Evolutionary conservation across 2,113 vertebrate species (phyloP).

Genomic region (Megalops atlanticus): DNA sequence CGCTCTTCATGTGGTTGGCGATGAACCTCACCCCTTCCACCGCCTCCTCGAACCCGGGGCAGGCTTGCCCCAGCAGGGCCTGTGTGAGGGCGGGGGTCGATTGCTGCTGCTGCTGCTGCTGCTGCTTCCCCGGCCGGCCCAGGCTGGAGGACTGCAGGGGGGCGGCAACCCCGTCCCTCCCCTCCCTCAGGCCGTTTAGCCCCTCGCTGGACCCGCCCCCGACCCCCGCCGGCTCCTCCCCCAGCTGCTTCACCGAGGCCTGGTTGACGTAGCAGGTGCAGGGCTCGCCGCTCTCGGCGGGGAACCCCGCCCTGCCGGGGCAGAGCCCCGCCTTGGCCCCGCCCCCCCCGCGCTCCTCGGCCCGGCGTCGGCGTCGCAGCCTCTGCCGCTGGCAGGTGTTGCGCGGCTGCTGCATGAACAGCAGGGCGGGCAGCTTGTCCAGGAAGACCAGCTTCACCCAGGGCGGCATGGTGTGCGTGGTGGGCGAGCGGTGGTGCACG

Average conservation of each 20-base stretch:
- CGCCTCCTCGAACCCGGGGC: slow-evolving; percentile 66
- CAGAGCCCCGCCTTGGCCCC: not conserved
- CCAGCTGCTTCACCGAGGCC: slow-evolving; percentile 48
- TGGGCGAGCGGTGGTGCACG: slow-evolving; percentile 77
- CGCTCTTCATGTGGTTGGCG: slow-evolving; percentile 74
- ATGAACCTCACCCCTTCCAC: slow-evolving; percentile 78
- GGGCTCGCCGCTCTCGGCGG: not conserved
- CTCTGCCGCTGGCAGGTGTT: slow-evolving; percentile 71
- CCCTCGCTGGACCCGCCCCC: not conserved
- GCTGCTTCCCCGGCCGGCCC: not conserved
- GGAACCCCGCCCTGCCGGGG: not conserved
- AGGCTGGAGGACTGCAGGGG: not conserved
- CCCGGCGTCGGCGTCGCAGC: slow-evolving; percentile 62
- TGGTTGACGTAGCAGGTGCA: slow-evolving; percentile 71
- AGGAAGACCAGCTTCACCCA: slow-evolving; percentile 78
- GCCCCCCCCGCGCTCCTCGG: slow-evolving; percentile 46
- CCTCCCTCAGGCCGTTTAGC: slow-evolving; percentile 51
- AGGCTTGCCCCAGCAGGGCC: slow-evolving; percentile 2
- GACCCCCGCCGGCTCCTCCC: slow-evolving; percentile 15
- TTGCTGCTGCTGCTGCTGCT: not conserved
- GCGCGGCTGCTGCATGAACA: slow-evolving; percentile 76
- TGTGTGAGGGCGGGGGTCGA: slow-evolving; percentile 4
- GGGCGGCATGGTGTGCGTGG: slow-evolving; percentile 77
- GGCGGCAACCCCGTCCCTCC: slow-evolving; percentile 28
- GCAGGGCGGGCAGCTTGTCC: slow-evolving; percentile 69